phyloP scores from a whole-genome alignment of 2,888 invertebrate genomes.

The Amblyjoppa proteus region DNA sequence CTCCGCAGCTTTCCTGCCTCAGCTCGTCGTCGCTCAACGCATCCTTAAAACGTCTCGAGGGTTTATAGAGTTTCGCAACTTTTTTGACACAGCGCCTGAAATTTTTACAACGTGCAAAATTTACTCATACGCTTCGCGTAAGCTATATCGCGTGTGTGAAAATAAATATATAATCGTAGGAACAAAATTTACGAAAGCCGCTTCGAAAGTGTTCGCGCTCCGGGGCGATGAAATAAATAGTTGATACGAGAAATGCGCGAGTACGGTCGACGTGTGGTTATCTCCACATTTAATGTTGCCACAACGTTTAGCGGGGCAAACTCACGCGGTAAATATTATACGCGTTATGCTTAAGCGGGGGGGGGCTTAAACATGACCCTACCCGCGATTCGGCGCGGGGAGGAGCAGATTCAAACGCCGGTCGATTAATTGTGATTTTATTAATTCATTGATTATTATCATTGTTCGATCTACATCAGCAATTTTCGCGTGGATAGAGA shows the following conservation, averaged over 20 bases:
- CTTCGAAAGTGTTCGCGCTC: neutral
- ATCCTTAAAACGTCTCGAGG: conserved; percentile 33
- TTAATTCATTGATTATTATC: neutral
- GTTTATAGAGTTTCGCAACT: conserved; percentile 54
- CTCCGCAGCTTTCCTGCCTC: conserved; percentile 48
- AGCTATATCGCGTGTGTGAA: neutral
- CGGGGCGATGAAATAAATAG: conserved; percentile 16
- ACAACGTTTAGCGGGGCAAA: conserved; percentile 56
- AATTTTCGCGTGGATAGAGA: neutral
- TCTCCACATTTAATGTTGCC: conserved; percentile 57
- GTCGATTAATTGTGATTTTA: neutral
- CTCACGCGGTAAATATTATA: conserved; percentile 6
- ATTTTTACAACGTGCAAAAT: neutral
- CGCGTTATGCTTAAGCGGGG: neutral
- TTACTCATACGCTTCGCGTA: neutral
- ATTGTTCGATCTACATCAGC: neutral
- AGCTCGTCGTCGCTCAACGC: conserved; percentile 26
- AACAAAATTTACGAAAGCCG: neutral
- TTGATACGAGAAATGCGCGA: conserved; percentile 4
- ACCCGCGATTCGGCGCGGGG: neutral
- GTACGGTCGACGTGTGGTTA: conserved; percentile 49
- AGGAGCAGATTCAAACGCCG: neutral
- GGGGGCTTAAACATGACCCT: neutral
- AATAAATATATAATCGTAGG: conserved; percentile 9
- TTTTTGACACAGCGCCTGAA: neutral